Evolutionary conservation across 2,888 invertebrate species (phyloP).

Genomic region (Chirona hameri): DNA sequence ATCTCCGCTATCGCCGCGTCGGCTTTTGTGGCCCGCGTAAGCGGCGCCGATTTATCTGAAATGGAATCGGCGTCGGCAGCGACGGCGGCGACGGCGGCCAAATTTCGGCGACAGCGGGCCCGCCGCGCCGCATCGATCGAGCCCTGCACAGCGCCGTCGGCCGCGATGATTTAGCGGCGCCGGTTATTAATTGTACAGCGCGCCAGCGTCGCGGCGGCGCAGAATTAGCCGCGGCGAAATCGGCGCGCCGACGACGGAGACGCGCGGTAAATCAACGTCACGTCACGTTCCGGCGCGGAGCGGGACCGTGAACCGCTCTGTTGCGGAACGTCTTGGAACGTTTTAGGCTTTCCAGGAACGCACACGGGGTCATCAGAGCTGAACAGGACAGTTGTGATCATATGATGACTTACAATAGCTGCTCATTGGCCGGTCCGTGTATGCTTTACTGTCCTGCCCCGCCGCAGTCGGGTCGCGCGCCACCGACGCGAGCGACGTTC

Average conservation of each 20-base stretch:
- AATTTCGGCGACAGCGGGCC: constrained; percentile 4
- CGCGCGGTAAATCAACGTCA: background rate
- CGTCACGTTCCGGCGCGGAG: background rate
- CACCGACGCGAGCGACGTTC: background rate
- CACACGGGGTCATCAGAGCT: no score
- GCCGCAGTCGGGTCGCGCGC: background rate
- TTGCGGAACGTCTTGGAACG: background rate
- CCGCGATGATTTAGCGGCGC: background rate
- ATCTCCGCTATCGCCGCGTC: background rate
- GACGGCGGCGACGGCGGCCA: background rate
- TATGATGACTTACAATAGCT: no score
- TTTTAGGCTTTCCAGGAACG: no score
- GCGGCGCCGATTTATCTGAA: constrained; percentile 28
- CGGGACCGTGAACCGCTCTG: background rate
- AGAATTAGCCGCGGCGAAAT: background rate
- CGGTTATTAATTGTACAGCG: constrained; percentile 9
- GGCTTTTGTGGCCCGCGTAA: constrained; percentile 26
- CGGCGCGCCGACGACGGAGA: background rate
- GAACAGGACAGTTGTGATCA: no score
- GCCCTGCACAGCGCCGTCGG: background rate
- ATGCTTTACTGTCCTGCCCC: no score
- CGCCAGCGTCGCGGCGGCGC: background rate
- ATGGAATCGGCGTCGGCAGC: constrained; percentile 8
- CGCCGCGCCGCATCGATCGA: background rate
- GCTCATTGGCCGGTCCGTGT: background rate